phyloP scores from a whole-genome alignment of 2,113 vertebrate genomes.

The Bucco capensis region DNA sequence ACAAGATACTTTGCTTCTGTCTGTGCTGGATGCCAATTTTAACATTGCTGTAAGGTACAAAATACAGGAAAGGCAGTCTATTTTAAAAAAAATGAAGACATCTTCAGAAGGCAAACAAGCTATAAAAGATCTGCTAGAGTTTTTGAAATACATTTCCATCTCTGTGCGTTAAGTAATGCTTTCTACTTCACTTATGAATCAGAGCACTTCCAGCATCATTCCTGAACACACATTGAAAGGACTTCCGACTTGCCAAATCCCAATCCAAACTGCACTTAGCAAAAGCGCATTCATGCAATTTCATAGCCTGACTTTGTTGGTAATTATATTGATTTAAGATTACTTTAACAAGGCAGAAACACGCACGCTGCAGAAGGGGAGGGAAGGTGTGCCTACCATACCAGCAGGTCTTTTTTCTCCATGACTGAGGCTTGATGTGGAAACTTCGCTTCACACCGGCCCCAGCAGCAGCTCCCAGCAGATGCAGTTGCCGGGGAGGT shows the following conservation, averaged over 20 bases:
- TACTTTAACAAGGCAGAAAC: not conserved
- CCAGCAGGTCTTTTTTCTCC: conserved; percentile 50
- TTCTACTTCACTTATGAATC: not conserved
- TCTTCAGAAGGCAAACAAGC: not conserved
- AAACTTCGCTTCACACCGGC: fast-evolving
- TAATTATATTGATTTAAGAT: not conserved
- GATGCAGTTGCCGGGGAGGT: not conserved
- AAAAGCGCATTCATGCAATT: not conserved
- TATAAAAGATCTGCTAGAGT: not conserved
- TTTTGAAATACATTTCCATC: not conserved
- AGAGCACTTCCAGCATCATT: not conserved
- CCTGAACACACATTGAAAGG: not conserved
- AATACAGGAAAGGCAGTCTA: not conserved
- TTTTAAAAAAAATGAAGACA: not conserved
- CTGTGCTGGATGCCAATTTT: not conserved
- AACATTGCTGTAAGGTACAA: not conserved
- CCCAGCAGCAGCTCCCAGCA: not conserved
- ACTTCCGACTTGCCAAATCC: not conserved
- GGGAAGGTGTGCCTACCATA: conserved; percentile 48
- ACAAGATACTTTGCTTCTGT: not conserved
- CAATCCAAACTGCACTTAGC: not conserved
- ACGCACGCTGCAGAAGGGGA: not conserved
- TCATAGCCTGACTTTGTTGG: not conserved
- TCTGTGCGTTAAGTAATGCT: not conserved
- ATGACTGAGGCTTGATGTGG: not conserved